Evolutionary conservation across 2,797 vertebrate species (phyloP), one percentile per base, ranked within the genome.

Genomic region (Muraenolepis orangiensis): DNA sequence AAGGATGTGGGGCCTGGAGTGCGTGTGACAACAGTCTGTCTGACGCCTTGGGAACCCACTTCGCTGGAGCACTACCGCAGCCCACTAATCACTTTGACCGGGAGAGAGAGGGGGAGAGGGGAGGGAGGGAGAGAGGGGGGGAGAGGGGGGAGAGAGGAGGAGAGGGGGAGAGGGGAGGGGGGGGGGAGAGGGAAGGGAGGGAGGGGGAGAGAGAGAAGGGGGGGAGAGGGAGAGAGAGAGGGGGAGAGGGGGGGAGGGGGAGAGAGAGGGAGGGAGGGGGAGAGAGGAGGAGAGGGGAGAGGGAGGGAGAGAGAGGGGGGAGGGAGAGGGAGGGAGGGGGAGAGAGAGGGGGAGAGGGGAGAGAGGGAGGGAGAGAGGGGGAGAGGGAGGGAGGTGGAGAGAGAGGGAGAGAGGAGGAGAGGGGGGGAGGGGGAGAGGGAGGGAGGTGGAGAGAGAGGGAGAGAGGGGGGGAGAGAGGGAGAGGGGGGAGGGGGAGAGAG

Each of bases 21-120:
- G 31, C 66, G 28, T 64, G 74, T 64, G 74, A 66, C 61, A 74
- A 40, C 66, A 26, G 74, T 76, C 66, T 28, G 34, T n/a, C n/a
- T n/a, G 72, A 8, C 30, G 73, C 72, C 66, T 72, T 40, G 18
- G 10, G 76, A 3, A 67, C n/a, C 32, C 74, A 71, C 84, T 32
- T 82, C n/a, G 76, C 79, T 78, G 79, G 75, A 76, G 81, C n/a
- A 76, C 72, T 85, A 75, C 90, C 29, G 87, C 90, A 91, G 84
- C 82, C 78, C 88, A 87, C 84, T 82, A 83, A 87, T 90, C 84
- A 85, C 68, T 29, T 75, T 86, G 82, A 82, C 72, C 76, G 74
- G 66, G 74, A 73, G 69, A 69, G 70, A 76, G 38, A 73, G 74
- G 68, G 72, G 74, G 74, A n/a, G n/a, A n/a, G 75, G 57, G 57